Percentiles rank a stretch among this genome's conserved stretches.
phyloP scores from a whole-genome alignment of 2,113 vertebrate species.

The Callaeas wilsoni region DNA sequence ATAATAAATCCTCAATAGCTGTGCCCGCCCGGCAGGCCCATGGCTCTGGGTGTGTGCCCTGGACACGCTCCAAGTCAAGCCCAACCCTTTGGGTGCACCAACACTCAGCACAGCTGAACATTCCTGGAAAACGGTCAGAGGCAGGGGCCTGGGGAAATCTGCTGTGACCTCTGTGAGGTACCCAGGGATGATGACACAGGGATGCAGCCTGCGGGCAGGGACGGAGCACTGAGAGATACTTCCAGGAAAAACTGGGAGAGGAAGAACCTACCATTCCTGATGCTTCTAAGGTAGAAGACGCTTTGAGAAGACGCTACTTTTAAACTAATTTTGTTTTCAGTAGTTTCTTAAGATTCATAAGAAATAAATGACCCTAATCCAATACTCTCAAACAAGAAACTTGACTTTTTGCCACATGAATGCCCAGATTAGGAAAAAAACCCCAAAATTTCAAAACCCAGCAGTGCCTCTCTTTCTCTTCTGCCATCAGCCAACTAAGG shows the following conservation, averaged over 20 bases:
- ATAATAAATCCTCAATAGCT: accelerated
- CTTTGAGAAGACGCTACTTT: background rate
- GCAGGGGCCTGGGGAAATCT: background rate
- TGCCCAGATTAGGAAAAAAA: background rate
- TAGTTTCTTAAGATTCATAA: background rate
- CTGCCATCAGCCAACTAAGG: background rate
- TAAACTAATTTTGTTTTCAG: background rate
- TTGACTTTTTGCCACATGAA: background rate
- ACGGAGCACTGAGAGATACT: background rate
- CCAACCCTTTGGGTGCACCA: background rate
- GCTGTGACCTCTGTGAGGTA: accelerated
- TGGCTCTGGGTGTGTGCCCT: background rate
- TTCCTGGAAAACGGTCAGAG: background rate
- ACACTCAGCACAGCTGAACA: accelerated
- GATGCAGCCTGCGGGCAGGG: background rate
- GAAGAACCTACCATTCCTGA: background rate
- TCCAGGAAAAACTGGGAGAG: background rate
- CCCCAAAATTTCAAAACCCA: background rate
- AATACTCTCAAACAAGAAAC: background rate
- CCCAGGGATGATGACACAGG: background rate
- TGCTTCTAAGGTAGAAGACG: background rate
- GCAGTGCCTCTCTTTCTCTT: background rate
- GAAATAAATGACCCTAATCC: background rate
- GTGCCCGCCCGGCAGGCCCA: accelerated
- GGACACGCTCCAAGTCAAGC: background rate